These are phyloP conservation scores for Planiliza haematocheilus DNA, from an alignment of 2,113 vertebrate species.

Conservation along the genomic window DNA sequence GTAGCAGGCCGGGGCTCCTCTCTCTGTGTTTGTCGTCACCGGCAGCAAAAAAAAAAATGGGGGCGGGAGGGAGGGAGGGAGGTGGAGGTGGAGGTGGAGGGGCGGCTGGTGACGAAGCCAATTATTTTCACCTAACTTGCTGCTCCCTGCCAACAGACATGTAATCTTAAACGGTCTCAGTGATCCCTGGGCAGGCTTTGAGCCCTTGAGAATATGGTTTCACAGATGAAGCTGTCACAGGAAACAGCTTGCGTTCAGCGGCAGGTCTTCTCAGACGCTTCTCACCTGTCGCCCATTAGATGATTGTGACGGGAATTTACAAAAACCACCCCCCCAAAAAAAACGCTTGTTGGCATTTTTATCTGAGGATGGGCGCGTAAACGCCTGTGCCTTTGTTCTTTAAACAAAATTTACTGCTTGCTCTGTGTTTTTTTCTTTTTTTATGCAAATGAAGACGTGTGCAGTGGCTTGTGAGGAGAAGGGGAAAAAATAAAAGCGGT, in stretches of 20 bases:
- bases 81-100: conserved; percentile 26
- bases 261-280: conserved; percentile 45
- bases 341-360: conserved; percentile 24
- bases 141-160: conserved; percentile 75
- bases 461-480: neutral
- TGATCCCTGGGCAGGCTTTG: conserved; percentile 74
- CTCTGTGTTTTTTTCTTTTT: conserved; percentile 9
- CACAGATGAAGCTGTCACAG: conserved; percentile 79
- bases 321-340: neutral
- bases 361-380: neutral
- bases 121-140: conserved; percentile 82
- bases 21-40: conserved; percentile 57
- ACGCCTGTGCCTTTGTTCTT: conserved; percentile 6
- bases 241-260: conserved; percentile 64
- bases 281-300: conserved; percentile 61
- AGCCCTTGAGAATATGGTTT: conserved; percentile 73
- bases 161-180: conserved; percentile 78
- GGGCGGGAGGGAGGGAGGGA: conserved; percentile 1
- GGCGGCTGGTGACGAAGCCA: conserved; percentile 73
- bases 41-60: conserved; percentile 21
- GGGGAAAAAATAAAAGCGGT: neutral
- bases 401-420: conserved; percentile 4
- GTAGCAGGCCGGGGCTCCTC: conserved; percentile 47
- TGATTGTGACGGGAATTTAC: conserved; percentile 5
- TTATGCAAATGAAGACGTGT: conserved; percentile 30